Percentiles rank a stretch among this genome's conserved stretches.
Evolutionary conservation across 2,888 invertebrate genomes (phyloP).

Genomic region (Pandemis cinnamomeana): DNA sequence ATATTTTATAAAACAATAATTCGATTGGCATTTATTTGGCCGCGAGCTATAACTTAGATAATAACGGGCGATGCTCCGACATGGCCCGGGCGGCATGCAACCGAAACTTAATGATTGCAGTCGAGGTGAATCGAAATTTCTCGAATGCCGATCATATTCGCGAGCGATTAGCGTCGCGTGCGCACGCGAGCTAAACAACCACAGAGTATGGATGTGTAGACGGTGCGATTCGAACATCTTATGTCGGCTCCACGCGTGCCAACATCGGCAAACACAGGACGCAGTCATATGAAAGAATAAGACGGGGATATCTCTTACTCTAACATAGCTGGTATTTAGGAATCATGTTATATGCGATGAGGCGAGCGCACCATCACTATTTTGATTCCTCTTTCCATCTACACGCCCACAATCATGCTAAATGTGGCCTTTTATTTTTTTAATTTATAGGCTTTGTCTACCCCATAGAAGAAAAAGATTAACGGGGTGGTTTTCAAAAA

Average conservation of each 20-base stretch:
- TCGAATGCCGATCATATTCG: conserved; percentile 42
- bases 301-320: too few relatives aligned
- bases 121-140: conserved; percentile 41
- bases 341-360: too few relatives aligned
- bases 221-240: background rate
- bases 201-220: background rate
- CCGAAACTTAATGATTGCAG: conserved; percentile 40
- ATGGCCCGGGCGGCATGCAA: conserved; percentile 37
- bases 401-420: too few relatives aligned
- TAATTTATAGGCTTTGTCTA: too few relatives aligned
- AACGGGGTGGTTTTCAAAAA: too few relatives aligned
- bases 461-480: too few relatives aligned
- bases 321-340: too few relatives aligned
- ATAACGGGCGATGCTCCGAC: conserved; percentile 29
- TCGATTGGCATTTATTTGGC: conserved; percentile 33
- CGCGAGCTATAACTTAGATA: conserved; percentile 36
- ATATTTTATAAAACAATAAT: conserved; percentile 28
- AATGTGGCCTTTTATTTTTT: too few relatives aligned
- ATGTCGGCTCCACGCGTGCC: background rate
- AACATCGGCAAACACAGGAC: too few relatives aligned
- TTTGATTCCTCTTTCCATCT: too few relatives aligned
- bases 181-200: conserved; percentile 35
- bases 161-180: conserved; percentile 41
- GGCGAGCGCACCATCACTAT: too few relatives aligned
- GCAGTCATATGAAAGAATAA: too few relatives aligned